Evolutionary conservation across 2,888 invertebrate species (phyloP).

Genomic region (Stenichneumon culpator): DNA sequence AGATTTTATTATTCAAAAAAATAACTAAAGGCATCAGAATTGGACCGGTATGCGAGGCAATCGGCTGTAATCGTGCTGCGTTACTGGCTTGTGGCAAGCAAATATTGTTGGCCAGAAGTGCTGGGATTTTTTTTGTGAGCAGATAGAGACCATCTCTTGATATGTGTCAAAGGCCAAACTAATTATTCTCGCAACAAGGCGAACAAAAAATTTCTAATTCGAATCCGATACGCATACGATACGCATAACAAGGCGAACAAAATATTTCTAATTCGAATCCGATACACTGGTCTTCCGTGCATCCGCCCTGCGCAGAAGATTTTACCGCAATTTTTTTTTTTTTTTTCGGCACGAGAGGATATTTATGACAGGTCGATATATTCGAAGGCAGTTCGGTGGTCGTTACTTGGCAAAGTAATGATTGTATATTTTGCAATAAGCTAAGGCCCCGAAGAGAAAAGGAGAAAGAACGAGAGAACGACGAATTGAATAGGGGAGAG

Average conservation of each 20-base stretch:
- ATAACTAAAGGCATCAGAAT: neutral
- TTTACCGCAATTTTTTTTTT: neutral
- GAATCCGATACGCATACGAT: too few species aligned
- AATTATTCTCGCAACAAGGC: too few species aligned
- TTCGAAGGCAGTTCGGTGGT: conserved; percentile 41
- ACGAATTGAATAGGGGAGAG: conserved; percentile 54
- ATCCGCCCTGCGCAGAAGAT: neutral
- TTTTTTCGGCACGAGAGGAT: conserved; percentile 15
- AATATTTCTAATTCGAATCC: too few species aligned
- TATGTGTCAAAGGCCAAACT: too few species aligned
- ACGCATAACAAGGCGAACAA: too few species aligned
- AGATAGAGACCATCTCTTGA: too few species aligned
- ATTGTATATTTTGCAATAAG: conserved; percentile 37
- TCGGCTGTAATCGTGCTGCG: neutral
- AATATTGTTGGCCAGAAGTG: too few species aligned
- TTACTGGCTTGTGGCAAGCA: too few species aligned
- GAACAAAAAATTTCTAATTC: too few species aligned
- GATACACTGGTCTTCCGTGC: too few species aligned
- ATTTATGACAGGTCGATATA: conserved; percentile 44
- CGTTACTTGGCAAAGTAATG: conserved; percentile 33
- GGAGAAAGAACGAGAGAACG: neutral
- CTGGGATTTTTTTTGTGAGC: too few species aligned
- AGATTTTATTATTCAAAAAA: neutral
- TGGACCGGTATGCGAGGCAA: neutral
- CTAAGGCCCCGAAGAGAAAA: neutral